Base-by-base conservation (phyloP, 2,797 vertebrate species). In the Enteromius paludinosus region DNA sequence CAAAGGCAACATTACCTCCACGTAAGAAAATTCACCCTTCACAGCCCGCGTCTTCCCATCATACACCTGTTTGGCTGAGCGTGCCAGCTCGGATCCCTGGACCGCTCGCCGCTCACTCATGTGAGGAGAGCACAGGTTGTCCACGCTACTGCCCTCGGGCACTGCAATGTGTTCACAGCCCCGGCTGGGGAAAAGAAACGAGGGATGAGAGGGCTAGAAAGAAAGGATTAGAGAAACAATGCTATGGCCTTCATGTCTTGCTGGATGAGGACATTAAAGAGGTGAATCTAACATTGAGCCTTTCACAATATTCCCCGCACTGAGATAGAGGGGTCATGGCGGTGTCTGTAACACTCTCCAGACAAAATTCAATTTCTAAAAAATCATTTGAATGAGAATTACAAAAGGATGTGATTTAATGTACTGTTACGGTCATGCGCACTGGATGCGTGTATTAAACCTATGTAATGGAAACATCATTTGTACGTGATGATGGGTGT, bases 21-120 rank as follows among this genome's bases (percentile, higher is more conserved):
- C 89, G 90, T 90, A 90, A 92, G 78, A 83, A 92, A 93, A 93
- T 92, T 92, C 93, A 94, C 92, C 92, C 94, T 94, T 95, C 93
- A 94, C 92, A 95, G 94, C 92, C 93, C 87, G 84, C 76, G 89
- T 92, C 90, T 94, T 91, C 90, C 90, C 92, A 92, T 94, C 93
- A 93, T 94, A 94, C 95, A 95, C 95, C 94, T 95, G 95, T 94
- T 93, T 93, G 92, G 92, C 90, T 90, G 90, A 86, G 90, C 82
- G 90, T 95, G 94, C 93, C 94, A 95, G 94, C 92, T 91, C 91
- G 90, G 90, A 89, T 92, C 90, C 70, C 93, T 90, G 79, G 79
- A 84, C 83, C 91, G 84, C 91, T 90, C 91, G 88, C 92, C 94
- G 94, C 90, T 94, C 94, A 94, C 91, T 92, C 93, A 94, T 94